Evolutionary conservation across 2,888 invertebrate genomes (phyloP).

Genomic region (Philonicus albiceps): DNA sequence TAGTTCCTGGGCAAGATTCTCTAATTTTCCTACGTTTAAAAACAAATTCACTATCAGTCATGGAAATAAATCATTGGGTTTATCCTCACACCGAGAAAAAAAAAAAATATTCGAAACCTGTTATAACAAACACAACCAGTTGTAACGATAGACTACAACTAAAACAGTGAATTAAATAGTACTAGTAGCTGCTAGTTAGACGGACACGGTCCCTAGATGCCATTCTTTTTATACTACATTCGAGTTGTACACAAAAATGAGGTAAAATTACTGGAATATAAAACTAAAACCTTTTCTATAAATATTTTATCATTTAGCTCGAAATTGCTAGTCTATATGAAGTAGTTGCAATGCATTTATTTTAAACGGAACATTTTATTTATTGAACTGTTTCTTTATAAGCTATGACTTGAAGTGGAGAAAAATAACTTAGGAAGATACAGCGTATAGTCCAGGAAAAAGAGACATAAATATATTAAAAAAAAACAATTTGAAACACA

Average conservation of each 20-base stretch:
- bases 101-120: background rate
- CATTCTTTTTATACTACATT: background rate
- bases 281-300: background rate
- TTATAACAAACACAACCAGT: background rate
- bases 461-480: too few species aligned
- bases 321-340: background rate
- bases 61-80: background rate
- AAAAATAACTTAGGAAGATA: background rate
- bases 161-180: background rate
- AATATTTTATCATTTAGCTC: background rate
- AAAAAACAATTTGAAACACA: too few species aligned
- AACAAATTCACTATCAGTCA: background rate
- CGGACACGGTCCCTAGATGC: background rate
- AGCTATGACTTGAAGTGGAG: background rate
- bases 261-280: background rate
- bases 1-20: slow-evolving; percentile 11
- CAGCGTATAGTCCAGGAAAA: background rate
- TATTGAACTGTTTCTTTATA: background rate
- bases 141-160: background rate
- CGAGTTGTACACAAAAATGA: background rate
- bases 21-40: background rate
- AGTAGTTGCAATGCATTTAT: background rate
- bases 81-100: background rate
- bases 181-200: background rate
- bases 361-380: background rate